Base-by-base conservation (phyloP, 1,140 invertebrate genomes). In the Caenorhabditis remanei region DNA sequence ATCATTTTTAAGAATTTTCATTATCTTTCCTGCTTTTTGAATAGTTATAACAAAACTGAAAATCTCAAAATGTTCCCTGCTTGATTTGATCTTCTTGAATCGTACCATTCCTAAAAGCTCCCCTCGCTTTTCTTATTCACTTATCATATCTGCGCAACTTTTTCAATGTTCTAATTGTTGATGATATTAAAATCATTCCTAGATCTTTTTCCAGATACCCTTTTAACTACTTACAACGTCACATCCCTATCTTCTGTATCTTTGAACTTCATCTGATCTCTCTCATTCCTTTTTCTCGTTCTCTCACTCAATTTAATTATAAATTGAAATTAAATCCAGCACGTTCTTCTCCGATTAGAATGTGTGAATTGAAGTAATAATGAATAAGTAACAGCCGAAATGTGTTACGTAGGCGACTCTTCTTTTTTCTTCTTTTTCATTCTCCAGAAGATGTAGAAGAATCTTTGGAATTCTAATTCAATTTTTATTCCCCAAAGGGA, bases 261-360 rank as follows among this genome's bases (percentile, higher is more conserved):
- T n/a, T 58, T 21, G 16, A n/a, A 58, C 24, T 32, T 24, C 11
- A 63, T 63, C 61, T 63, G n/a, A n/a, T n/a, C 16, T 32, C 61
- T 63, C 24, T 32, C 32, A 32, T 32, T 32, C 58, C 13, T n/a
- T 6, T 9, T 32, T 14, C 13, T 11, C 19, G 2, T 1, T 32
- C 21, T 32, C 61, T 5, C 11, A 40, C 24, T 32, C 61, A 32
- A 13, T 13, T 63, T 63, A 63, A 63, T 63, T 63, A 21, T 3
- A 40, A 63, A 63, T 63, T 63, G 21, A 63, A 63, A 63, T 63
- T 63, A 63, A 63, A 63, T 63, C 24, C 61, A 11, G 61, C 61
- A 63, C 61, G 61, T 63, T 63, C 61, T 8, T 63, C 32, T 24
- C 32, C 32, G 32, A 32, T 32, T 24, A 13, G 32, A 63, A 63